Percentiles rank a stretch among this genome's conserved stretches.
Conservation (phyloP, 2,888 invertebrate genomes). For the Conistra vaccinii region DNA sequence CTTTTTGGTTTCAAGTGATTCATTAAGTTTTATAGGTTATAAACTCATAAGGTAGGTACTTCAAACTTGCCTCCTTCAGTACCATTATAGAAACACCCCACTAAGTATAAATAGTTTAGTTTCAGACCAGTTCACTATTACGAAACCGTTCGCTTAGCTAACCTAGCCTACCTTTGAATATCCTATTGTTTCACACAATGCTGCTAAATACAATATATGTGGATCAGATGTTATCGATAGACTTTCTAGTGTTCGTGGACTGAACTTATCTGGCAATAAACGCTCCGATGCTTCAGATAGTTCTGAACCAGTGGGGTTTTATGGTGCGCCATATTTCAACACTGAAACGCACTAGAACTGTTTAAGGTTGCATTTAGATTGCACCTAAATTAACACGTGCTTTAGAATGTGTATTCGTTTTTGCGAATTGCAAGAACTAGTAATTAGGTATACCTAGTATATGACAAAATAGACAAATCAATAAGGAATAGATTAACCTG, state of each 20-base stretch:
- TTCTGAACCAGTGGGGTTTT: constrained; percentile 73
- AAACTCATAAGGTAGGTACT: neutral
- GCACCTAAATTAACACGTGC: constrained; percentile 24
- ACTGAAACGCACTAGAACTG: constrained; percentile 51
- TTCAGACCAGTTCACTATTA: constrained; percentile 47
- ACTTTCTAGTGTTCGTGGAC: constrained; percentile 73
- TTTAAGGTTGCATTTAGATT: constrained; percentile 23
- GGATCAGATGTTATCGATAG: constrained; percentile 75
- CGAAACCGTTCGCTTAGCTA: constrained; percentile 51
- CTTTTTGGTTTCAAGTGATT: neutral
- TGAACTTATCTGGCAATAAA: constrained; percentile 68
- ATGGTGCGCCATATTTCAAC: constrained; percentile 67
- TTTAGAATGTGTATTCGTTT: neutral
- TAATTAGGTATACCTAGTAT: too few species aligned
- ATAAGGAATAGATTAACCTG: neutral
- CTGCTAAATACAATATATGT: constrained; percentile 66
- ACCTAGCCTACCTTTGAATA: constrained; percentile 49
- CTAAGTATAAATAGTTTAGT: constrained; percentile 32
- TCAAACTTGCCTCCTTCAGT: neutral
- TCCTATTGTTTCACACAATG: constrained; percentile 64
- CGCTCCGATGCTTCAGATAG: constrained; percentile 78
- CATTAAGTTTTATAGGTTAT: neutral
- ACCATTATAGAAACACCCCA: constrained; percentile 6
- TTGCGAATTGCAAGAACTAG: neutral
- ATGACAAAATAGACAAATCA: neutral